Base-by-base conservation (phyloP, 2,113 vertebrate species). In the Dicaeum eximium region DNA sequence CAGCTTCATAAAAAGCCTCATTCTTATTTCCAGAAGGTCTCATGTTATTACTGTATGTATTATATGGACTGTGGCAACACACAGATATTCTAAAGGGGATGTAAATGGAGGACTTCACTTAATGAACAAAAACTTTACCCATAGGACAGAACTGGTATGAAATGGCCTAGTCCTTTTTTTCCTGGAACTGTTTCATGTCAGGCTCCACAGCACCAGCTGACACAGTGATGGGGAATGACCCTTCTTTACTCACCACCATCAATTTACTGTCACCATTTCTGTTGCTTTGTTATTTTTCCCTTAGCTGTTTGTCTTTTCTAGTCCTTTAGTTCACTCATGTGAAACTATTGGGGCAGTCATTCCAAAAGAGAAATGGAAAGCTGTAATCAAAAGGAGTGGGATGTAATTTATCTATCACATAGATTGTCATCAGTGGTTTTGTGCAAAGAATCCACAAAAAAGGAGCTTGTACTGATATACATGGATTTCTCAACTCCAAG, bases 351-450 rank as follows among this genome's bases (percentile, higher is more conserved):
- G 47, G 54, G 45, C 79, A 90, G 42, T 79, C 66, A 58, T 85
- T 92, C 79, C 71, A 62, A 83, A 92, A 86, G 51, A 92, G 85
- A 90, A 86, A 90, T 21, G 5, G 42, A 93, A 93, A 94, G 79
- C 80, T 93, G 50, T 79, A 93, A 95, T 93, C 73, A 92, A 62
- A 95, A 74, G 58, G 75, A 90, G 64, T 78, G 67, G 80, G 51
- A 80, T 92, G 64, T 56, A 90, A 92, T 92, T 96, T 94, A 72
- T 75, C 84, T 69, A 54, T 79, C 89, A 87, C 70, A 69, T 28
- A 73, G 84, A 75, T 72, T 79, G 66, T 75, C 65, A 82, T 87
- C 73, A 25, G 25, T 37, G 50, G 13, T 30, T 90, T 80, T 92
- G 38, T 78, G 56, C 33, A 80, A 94, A 86, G 64, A 83, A 57